Conservation (phyloP, 30 jellyfish, hydroid and myxozoan species). For the Euphysa ruthae region DNA sequence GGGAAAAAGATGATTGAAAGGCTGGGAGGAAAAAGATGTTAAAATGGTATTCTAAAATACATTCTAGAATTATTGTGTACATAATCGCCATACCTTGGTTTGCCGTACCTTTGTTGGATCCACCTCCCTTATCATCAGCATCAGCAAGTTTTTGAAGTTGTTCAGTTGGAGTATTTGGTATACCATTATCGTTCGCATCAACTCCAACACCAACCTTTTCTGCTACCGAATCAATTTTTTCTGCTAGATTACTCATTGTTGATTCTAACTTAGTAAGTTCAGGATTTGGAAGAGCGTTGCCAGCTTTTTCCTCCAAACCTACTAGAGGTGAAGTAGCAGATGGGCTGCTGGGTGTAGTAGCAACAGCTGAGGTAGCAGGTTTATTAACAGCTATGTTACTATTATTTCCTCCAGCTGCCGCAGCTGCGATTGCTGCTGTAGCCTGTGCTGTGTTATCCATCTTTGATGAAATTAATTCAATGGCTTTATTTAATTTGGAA, state of each 20-base stretch:
- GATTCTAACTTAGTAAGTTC: constrained; percentile 65
- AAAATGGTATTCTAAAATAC: constrained; percentile 21
- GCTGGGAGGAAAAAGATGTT: too few relatives aligned
- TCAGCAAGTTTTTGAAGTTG: background rate
- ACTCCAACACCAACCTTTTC: constrained; percentile 64
- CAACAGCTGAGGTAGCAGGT: too few relatives aligned
- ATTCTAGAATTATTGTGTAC: background rate
- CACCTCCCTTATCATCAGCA: too few relatives aligned
- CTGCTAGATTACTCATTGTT: constrained; percentile 66
- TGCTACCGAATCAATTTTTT: constrained; percentile 66
- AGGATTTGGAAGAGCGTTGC: constrained; percentile 18
- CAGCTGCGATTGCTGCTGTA: constrained; percentile 26
- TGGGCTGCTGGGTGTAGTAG: constrained; percentile 22
- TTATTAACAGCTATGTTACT: constrained; percentile 14
- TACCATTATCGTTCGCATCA: background rate
- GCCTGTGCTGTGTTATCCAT: constrained; percentile 42
- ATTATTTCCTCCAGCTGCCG: background rate
- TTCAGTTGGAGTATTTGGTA: background rate
- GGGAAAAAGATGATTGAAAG: too few relatives aligned
- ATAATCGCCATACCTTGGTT: constrained; percentile 6
- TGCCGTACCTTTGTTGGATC: background rate
- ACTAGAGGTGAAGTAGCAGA: constrained; percentile 38
- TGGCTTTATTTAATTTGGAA: constrained; percentile 65
- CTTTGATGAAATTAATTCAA: constrained; percentile 60
- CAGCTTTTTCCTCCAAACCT: too few relatives aligned